Evolutionary conservation across 2,113 vertebrate genomes (phyloP).

Genomic region (Panthera leo): DNA sequence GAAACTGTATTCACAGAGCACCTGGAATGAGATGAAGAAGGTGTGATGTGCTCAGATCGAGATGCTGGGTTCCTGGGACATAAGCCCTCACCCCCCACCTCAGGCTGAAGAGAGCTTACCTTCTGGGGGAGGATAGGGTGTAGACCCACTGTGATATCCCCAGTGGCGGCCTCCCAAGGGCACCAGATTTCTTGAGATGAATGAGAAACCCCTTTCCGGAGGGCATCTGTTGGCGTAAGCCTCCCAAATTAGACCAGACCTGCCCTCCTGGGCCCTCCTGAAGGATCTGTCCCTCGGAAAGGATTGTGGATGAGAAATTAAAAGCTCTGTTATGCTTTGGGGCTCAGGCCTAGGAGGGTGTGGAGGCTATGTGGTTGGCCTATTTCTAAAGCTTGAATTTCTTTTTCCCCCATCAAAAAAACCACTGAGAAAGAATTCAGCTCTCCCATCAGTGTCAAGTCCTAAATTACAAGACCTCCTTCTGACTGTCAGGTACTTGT

Average conservation of each 20-base stretch:
- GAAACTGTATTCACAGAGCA: neutral
- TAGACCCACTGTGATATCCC: neutral
- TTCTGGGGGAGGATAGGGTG: neutral
- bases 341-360: neutral
- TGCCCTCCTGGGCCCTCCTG: neutral
- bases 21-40: neutral
- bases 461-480: neutral
- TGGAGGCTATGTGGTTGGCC: neutral
- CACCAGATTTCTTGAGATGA: neutral
- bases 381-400: neutral
- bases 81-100: too few relatives aligned
- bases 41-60: neutral
- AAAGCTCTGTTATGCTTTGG: neutral
- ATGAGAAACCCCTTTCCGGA: neutral
- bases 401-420: neutral
- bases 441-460: neutral
- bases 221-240: neutral
- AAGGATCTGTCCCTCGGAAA: neutral
- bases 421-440: neutral
- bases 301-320: neutral
- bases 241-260: neutral
- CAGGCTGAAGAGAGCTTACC: neutral
- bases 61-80: neutral
- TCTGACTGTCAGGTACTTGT: neutral
- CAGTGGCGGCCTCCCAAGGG: accelerated